These are phyloP conservation scores for Corvus cornix DNA, from an alignment of 2,113 vertebrate genomes.

Conservation along the genomic window DNA sequence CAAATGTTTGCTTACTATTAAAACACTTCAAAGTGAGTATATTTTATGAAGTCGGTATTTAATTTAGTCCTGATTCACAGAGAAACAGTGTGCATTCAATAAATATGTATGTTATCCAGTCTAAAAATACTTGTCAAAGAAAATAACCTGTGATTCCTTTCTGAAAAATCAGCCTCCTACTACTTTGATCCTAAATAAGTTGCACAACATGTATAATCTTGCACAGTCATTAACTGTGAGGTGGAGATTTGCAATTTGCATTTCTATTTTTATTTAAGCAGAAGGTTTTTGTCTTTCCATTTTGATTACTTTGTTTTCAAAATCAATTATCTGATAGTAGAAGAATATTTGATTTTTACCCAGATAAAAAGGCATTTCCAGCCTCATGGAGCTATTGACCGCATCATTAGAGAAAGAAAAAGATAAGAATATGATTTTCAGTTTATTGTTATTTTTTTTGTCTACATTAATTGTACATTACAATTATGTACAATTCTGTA, in stretches of 20 bases:
- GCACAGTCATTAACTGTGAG: not conserved
- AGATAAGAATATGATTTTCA: not conserved
- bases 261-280: constrained; percentile 19
- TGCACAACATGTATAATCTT: not conserved
- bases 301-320: not conserved
- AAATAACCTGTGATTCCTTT: not conserved
- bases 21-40: not conserved
- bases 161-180: not conserved
- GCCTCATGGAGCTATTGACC: not conserved
- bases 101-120: not conserved
- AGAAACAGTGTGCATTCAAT: not conserved
- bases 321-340: not conserved
- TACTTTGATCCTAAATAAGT: not conserved
- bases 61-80: not conserved
- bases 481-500: too few species aligned
- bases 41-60: not conserved
- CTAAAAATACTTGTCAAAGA: constrained; percentile 8
- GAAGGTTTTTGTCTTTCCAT: not conserved
- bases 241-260: not conserved
- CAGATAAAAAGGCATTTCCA: not conserved
- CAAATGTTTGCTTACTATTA: not conserved
- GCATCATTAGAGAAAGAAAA: not conserved
- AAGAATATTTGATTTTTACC: not conserved
- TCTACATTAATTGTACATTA: not conserved
- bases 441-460: not conserved